Evolutionary conservation across 2,888 invertebrate species (phyloP), one percentile per base, ranked within the genome.

Genomic region (Cylloceria caligata): DNA sequence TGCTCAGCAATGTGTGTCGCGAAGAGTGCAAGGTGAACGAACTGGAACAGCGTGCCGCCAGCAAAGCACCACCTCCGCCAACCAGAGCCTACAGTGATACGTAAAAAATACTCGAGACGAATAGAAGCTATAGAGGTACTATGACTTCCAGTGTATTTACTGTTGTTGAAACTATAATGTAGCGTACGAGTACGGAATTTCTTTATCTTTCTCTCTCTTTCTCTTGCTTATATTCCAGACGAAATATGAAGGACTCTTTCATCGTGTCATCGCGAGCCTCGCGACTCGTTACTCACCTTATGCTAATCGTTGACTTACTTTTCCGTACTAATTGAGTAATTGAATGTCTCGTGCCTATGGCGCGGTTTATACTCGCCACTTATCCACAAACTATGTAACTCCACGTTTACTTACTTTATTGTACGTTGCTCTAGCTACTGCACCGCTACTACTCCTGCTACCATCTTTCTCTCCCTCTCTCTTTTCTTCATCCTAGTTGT

Each of bases 21-120:
- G 87, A 57, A 45, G 60, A 27, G 73, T 62, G 52, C 68, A 84
- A 86, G 86, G 87, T 88, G 84, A 85, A 88, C 83, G 88, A 84
- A 87, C 88, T 68, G 45, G 60, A 69, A 60, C 69, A 80, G 62
- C 52, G 19, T 30, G 52, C 30, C 72, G 49, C 67, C 60, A 55
- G 27, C 72, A 24, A 27, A 60, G 60, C 19, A 60, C 60, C 60
- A 34, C 60, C 60, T 60, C 19, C 34, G 11, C 34, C 16, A 4
- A n/a, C 9, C 27, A 9, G 19, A 47, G 39, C 19, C 19, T 60
- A 60, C 27, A 60, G n/a, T 19, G 19, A 24, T 52, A 52, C 21
- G 11, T 24, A 52, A 52, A 52, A 24, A 52, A 21, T 11, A 52
- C 52, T n/a, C 11, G 24, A 52, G 52, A 24, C 52, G 21, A 52